These are phyloP conservation scores for Cromileptes altivelis DNA, from an alignment of 2,113 vertebrate genomes.

Conservation along the genomic window DNA sequence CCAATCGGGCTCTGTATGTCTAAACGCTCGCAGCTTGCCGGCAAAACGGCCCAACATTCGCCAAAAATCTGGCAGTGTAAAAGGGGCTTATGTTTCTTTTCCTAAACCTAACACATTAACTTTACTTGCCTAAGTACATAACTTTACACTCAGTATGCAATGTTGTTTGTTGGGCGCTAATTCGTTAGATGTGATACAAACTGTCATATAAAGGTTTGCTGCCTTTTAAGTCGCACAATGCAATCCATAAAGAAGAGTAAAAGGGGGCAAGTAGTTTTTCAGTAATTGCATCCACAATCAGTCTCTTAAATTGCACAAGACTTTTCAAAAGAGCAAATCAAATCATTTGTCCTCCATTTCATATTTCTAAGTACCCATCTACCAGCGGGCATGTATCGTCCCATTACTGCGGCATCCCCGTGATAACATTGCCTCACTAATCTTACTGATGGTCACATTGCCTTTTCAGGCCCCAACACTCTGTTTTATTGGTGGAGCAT, in stretches of 20 bases:
- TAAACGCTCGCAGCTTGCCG: no score
- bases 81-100: no score
- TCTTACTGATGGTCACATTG: constrained; percentile 74
- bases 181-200: no score
- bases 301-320: constrained; percentile 67
- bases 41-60: no score
- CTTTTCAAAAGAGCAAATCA: constrained; percentile 69
- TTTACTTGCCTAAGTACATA: no score
- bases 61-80: no score
- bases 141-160: no score
- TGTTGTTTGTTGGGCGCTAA: no score
- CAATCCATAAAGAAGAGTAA: constrained; percentile 3
- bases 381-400: constrained; percentile 32
- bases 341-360: constrained; percentile 72
- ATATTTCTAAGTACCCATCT: constrained; percentile 73
- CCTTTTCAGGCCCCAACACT: constrained; percentile 73
- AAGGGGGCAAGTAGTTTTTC: constrained; percentile 26
- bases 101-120: no score
- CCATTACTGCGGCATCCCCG: constrained; percentile 54
- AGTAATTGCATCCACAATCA: constrained; percentile 64
- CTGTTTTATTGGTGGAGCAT: constrained; percentile 77
- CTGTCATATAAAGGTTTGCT: no score
- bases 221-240: background rate
- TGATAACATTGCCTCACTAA: constrained; percentile 71
- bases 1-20: no score